Evolutionary conservation across 1,140 invertebrate genomes (phyloP).

Genomic region (Hyles vespertilio): DNA sequence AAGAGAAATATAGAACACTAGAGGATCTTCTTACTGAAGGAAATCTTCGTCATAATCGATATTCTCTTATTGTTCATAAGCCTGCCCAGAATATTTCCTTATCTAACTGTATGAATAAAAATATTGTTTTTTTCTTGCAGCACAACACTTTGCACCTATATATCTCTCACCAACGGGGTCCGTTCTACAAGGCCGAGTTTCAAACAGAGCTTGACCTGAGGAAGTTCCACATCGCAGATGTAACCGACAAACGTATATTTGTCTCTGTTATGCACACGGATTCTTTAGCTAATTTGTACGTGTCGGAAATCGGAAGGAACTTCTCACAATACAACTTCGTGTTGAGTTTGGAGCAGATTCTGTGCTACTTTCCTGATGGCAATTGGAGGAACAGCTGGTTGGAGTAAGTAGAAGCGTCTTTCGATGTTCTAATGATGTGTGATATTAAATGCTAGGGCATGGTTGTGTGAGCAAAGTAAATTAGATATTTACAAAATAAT

Average conservation of each 20-base stretch:
- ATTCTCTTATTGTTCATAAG: no score
- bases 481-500: neutral
- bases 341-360: slow-evolving; percentile 87
- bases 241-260: slow-evolving; percentile 86
- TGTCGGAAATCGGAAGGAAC: slow-evolving; percentile 79
- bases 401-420: slow-evolving; percentile 78
- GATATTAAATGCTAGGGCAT: no score
- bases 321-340: slow-evolving; percentile 81
- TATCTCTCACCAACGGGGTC: slow-evolving; percentile 84
- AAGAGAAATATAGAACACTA: no score
- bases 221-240: slow-evolving; percentile 90
- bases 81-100: no score
- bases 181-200: slow-evolving; percentile 85
- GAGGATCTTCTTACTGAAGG: no score
- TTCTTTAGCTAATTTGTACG: slow-evolving; percentile 86
- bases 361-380: slow-evolving; percentile 89
- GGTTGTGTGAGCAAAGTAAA: no score
- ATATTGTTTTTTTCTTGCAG: slow-evolving; percentile 61
- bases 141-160: slow-evolving; percentile 82
- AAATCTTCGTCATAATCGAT: no score
- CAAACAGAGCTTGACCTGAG: slow-evolving; percentile 80
- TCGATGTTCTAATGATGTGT: neutral
- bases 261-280: slow-evolving; percentile 89
- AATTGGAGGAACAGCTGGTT: slow-evolving; percentile 90
- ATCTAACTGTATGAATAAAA: neutral